Percentiles rank a stretch among this genome's conserved stretches.
Conservation (phyloP, 2,888 invertebrate species). For the Cotesia congregata region DNA sequence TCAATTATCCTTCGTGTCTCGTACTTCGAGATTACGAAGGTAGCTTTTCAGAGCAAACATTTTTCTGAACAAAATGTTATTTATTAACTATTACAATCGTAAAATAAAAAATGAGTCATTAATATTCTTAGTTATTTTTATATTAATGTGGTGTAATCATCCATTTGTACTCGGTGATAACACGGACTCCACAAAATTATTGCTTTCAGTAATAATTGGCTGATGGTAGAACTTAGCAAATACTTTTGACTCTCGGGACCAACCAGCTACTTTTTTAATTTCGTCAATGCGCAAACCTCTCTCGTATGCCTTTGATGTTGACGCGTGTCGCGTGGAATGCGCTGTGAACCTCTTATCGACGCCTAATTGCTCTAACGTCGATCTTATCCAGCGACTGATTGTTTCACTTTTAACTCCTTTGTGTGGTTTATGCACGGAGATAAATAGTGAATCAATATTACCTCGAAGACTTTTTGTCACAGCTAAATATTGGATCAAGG, state of each 20-base stretch:
- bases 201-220: neutral
- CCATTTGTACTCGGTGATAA: conserved; percentile 2
- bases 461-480: conserved; percentile 18
- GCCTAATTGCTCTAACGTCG: conserved; percentile 16
- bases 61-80: neutral
- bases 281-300: neutral
- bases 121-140: neutral
- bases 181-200: neutral
- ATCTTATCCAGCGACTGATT: conserved; percentile 33
- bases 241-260: too few species aligned
- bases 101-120: neutral
- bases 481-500: conserved; percentile 27
- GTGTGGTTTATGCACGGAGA: conserved; percentile 36
- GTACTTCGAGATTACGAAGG: conserved; percentile 23
- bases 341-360: conserved; percentile 22
- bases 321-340: conserved; percentile 41
- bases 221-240: neutral
- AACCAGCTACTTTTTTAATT: too few species aligned
- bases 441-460: conserved; percentile 32
- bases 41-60: conserved; percentile 21
- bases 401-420: conserved; percentile 28
- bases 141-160: neutral
- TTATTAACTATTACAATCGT: neutral
- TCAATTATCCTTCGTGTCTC: conserved; percentile 23
- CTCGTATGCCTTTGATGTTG: conserved; percentile 35